Conservation (phyloP, 53 echinoderm and acorn worm genomes). For the Henricia sp. region DNA sequence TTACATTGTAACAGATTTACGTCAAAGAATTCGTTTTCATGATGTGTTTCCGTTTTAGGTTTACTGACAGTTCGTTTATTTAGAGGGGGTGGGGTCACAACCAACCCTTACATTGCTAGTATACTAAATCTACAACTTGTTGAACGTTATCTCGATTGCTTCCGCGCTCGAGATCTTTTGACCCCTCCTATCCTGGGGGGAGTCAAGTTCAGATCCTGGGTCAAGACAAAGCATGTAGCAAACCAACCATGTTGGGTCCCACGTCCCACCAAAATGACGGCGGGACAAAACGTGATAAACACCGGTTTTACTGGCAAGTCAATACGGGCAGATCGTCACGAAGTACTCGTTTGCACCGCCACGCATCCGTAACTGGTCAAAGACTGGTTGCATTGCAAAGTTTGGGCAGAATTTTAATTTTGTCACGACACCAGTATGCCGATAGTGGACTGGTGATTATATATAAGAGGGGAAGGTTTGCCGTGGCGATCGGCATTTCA, state of each 20-base stretch:
- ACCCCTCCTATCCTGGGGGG: constrained; percentile 9
- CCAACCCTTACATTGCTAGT: no score
- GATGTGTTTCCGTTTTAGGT: no score
- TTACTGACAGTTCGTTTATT: no score
- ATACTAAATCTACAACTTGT: no score
- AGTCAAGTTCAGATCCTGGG: neutral
- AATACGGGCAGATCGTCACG: constrained; percentile 47
- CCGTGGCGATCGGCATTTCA: neutral
- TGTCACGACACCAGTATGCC: constrained; percentile 25
- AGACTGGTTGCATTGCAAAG: constrained; percentile 25
- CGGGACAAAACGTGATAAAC: constrained; percentile 51
- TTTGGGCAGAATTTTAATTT: constrained; percentile 58
- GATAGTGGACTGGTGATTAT: neutral
- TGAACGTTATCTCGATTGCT: no score
- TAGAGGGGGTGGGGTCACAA: no score
- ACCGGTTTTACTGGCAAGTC: constrained; percentile 32
- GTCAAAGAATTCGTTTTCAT: no score
- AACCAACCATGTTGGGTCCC: constrained; percentile 1
- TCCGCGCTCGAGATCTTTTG: no score
- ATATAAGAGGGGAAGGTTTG: constrained; percentile 29
- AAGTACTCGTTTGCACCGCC: constrained; percentile 55
- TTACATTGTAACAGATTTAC: no score
- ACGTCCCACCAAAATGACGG: neutral
- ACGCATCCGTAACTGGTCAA: constrained; percentile 47
- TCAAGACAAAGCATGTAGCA: constrained; percentile 19